These are phyloP conservation scores for Piprites chloris DNA, from an alignment of 2,113 vertebrate genomes.

Conservation along the genomic window DNA sequence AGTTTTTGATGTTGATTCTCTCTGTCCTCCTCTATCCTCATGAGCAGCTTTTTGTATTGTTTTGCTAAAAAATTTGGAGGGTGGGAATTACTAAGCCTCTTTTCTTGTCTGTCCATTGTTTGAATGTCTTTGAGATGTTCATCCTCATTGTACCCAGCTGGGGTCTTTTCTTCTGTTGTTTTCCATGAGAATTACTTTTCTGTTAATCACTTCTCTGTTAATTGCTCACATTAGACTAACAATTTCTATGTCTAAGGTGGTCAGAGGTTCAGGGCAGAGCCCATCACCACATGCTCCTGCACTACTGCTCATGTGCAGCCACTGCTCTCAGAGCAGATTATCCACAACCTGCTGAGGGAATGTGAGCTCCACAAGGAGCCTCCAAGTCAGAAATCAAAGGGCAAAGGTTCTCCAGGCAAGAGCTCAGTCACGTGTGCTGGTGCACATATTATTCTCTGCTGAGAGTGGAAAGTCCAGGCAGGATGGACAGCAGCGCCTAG, in stretches of 20 bases:
- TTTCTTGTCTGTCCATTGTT: background rate
- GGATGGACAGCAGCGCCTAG: background rate
- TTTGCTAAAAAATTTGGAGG: background rate
- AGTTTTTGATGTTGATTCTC: background rate
- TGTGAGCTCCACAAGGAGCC: background rate
- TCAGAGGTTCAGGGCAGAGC: background rate
- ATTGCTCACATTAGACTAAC: background rate
- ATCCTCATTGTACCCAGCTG: background rate
- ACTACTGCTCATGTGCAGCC: rapidly evolving
- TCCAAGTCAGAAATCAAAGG: background rate
- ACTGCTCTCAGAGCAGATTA: background rate
- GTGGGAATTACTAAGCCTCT: background rate
- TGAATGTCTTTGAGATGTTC: background rate
- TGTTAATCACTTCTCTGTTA: background rate
- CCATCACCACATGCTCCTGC: background rate
- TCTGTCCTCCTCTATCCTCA: background rate
- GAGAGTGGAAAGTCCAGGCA: background rate
- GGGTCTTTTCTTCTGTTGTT: background rate
- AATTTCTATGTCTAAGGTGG: background rate
- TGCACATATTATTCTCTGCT: background rate
- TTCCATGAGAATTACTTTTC: background rate
- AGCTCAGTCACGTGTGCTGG: no score
- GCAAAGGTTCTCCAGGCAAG: background rate
- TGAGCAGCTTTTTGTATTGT: background rate
- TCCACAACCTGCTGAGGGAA: background rate